Evolutionary conservation across 2,113 vertebrate species (phyloP), one percentile per base, ranked within the genome.

Genomic region (Syngnathus scovelli): DNA sequence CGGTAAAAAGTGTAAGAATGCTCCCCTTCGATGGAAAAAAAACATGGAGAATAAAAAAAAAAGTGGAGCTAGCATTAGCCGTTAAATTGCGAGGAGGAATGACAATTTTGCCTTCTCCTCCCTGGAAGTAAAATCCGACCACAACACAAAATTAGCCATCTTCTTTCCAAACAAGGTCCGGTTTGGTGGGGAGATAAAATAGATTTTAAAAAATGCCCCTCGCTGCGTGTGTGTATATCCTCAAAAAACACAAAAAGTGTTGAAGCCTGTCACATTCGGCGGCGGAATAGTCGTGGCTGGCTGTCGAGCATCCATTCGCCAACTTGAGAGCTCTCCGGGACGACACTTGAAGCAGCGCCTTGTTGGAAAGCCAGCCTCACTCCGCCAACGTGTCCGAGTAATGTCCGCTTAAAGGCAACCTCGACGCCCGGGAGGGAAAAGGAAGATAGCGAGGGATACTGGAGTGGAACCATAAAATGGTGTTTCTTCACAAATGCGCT

Each of bases 121-220:
- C 79, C 84, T 88, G 78, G 88, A 90, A 89, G 89, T 89, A 87
- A 88, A 91, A 91, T 89, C 90, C 90, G 79, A 89, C 77, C 85
- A 88, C 75, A 81, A 85, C 84, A 86, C 9, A 44, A 62, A 87
- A 85, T 73, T 78, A 78, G 78, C 79, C 86, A 83, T 84, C 83
- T 56, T 86, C 81, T 63, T 79, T 74, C 55, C 55, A 58, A 43
- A 51, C 69, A 63, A 69, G 69, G 75, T 54, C 36, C 48, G 18
- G 33, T 19, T 36, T 11, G 36, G 33, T 49, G 4, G 44, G 23
- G 27, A 18, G 33, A 33, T 36, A 16, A 58, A 27, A 27, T 18
- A 8, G 19, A 21, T 9, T 9, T 16, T 68, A 67, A 61, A 44
- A 73, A 67, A 68, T 73, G 2, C 16, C 13, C 55, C 27, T 2